Base-by-base conservation (phyloP, 2,888 invertebrate genomes). In the Rhagophthalmus giganteus region DNA sequence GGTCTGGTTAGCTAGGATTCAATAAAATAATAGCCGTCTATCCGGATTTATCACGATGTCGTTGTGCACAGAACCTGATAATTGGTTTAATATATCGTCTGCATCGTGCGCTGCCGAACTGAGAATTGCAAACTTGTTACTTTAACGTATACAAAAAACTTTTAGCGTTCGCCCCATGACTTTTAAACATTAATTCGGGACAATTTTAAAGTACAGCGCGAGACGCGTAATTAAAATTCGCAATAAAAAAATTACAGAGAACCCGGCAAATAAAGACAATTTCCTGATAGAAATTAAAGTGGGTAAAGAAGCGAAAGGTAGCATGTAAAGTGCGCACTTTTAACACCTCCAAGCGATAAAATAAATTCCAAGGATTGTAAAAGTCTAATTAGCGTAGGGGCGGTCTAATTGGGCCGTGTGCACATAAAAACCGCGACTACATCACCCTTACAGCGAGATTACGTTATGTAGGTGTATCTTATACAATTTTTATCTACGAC, bases 31-130 rank as follows among this genome's bases (percentile, higher is more conserved):
- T 71, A 67, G 70, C 66, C 62, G 66, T 68, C 68, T 63, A 55
- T 55, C 55, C 50, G 66, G 64, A 70, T 70, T 71, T 70, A 71
- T 72, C 71, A 71, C 71, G 70, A 66, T 65, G 68, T 66, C 66
- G 60, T 57, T 33, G 53, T 37, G 53, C 51, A 54, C 63, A 59
- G 58, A 58, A 60, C 58, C 59, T 64, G 67, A 67, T 72, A 72
- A 72, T 72, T 72, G 71, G 70, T 72, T 69, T 70, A 71, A 72
- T 72, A 72, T 71, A 72, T 72, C 65, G 69, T 67, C 67, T 63
- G 64, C 58, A 61, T 65, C 65, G 68, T 66, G 64, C 65, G 47
- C 51, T 54, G 40, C 54, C 37, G 49, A 49, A 49, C 54, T 44
- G 49, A 39, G 32, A 46, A 27, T 37, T 40, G 41, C 26, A 28